Base-by-base conservation (phyloP, 2,113 vertebrate genomes). In the Sarotherodon lohbergeri region DNA sequence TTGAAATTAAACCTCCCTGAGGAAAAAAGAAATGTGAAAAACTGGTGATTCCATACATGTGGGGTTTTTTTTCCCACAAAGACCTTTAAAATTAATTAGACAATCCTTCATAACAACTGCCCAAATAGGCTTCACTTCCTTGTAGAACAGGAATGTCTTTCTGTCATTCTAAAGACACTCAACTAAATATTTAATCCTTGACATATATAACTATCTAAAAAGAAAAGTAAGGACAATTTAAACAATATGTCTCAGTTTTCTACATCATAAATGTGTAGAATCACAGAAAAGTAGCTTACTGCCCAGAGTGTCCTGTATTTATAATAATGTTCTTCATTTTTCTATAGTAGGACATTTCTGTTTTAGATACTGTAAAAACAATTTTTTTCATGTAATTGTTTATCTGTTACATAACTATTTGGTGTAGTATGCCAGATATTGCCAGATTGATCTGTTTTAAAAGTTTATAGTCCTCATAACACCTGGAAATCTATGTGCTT, bases 321-420 rank as follows among this genome's bases (percentile, higher is more conserved):
- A 63, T 36, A 9, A 36, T 36, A 63, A 12, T 36, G 17, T 63
- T n/a, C 32, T 36, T 63, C 4, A 36, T 12, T 63, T 63, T 66
- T n/a, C 17, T 66, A n/a, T 36, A 12, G 17, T 36, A 12, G 0
- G n/a, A 36, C 61, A 36, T 66, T 66, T 66, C 0, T 66, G 10
- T 66, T 66, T 66, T 66, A 66, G n/a, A 66, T 5, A 66, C 17
- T n/a, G 59, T 36, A n/a, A 66, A 66, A 36, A 66, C 61, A 66
- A n/a, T 36, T 36, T 66, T 36, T 19, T 7, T 36, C 17, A 39
- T 66, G 19, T 39, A 66, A 39, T 12, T n/a, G 61, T 39, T 66
- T n/a, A 66, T 66, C 32, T 66, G 17, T 66, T 66, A 66, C 3
- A 1, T 66, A 66, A 66, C 32, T 12, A 66, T 66, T 66, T 66